Evolutionary conservation across 2,797 vertebrate species (phyloP).

Genomic region (Scolopax bukidnonensis): DNA sequence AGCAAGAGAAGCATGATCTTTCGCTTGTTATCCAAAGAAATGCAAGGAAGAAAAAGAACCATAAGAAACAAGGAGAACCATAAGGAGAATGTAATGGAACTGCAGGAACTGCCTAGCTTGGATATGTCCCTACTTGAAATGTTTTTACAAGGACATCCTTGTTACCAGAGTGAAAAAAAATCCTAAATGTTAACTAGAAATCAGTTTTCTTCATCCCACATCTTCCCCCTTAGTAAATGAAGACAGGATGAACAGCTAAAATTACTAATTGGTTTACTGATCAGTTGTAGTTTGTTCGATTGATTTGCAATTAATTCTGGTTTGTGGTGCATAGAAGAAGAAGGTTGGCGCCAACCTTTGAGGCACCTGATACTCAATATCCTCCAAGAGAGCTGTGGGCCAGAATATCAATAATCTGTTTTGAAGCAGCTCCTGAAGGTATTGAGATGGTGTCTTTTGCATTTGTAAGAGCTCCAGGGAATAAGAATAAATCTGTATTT

Average conservation of each 20-base stretch:
- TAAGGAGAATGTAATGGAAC: background rate
- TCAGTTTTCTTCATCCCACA: constrained; percentile 60
- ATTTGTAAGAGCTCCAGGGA: constrained; percentile 67
- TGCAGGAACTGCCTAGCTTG: background rate
- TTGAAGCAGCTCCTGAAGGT: constrained; percentile 79
- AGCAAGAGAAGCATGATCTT: background rate
- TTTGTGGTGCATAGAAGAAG: constrained; percentile 91
- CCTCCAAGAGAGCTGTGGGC: constrained; percentile 83
- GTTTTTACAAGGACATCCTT: constrained; percentile 31
- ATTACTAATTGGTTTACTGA: constrained; percentile 99
- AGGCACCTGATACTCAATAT: constrained; percentile 92
- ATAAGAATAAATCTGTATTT: background rate
- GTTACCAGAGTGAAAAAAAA: constrained; percentile 12
- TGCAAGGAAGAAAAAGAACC: background rate
- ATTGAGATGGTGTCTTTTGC: constrained; percentile 78
- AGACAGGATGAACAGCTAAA: constrained; percentile 92
- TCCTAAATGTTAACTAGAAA: constrained; percentile 61
- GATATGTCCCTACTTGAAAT: background rate
- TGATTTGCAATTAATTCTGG: constrained; percentile 99
- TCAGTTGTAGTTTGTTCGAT: constrained; percentile 99
- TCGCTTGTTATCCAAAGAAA: background rate
- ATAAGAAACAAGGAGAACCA: background rate
- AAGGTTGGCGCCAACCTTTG: constrained; percentile 96
- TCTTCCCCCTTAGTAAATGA: constrained; percentile 80
- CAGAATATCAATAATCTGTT: constrained; percentile 86